phyloP scores from a whole-genome alignment of 2,797 vertebrate genomes.

The Rhadinocentrus ornatus region DNA sequence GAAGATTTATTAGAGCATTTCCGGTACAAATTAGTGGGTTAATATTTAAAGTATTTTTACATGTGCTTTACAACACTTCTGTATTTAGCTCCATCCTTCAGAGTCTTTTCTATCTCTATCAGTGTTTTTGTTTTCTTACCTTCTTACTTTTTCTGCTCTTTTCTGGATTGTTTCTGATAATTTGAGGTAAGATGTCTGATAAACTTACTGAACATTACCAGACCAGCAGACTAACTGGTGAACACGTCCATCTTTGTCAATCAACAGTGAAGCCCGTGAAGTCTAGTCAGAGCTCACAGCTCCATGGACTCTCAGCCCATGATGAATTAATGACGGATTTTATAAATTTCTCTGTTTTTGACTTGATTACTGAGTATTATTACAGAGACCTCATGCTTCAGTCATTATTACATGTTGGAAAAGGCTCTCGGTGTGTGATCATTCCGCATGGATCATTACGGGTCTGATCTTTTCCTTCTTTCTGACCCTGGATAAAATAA shows the following conservation, averaged over 20 bases:
- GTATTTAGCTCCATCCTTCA: too few relatives aligned
- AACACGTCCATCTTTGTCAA: slow-evolving; percentile 55
- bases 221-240: slow-evolving; percentile 14
- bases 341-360: slow-evolving; percentile 63
- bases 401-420: slow-evolving; percentile 61
- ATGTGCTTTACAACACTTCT: too few relatives aligned
- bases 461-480: not conserved
- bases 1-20: too few relatives aligned
- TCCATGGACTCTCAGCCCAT: slow-evolving; percentile 52
- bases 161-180: not conserved
- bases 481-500: not conserved
- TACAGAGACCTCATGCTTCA: slow-evolving; percentile 43
- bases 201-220: not conserved
- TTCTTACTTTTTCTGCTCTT: not conserved
- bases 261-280: slow-evolving; percentile 76
- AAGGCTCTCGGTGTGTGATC: slow-evolving; percentile 31
- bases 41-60: too few relatives aligned
- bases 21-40: too few relatives aligned
- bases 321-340: slow-evolving; percentile 71
- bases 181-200: too few relatives aligned
- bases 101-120: too few relatives aligned
- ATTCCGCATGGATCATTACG: not conserved
- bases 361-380: slow-evolving; percentile 60
- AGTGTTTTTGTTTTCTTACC: too few relatives aligned
- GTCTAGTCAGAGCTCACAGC: slow-evolving; percentile 49